Percentiles rank a stretch among this genome's conserved stretches.
Evolutionary conservation across 1,140 invertebrate species (phyloP).

Genomic region (Proctacanthus coquilletti): DNA sequence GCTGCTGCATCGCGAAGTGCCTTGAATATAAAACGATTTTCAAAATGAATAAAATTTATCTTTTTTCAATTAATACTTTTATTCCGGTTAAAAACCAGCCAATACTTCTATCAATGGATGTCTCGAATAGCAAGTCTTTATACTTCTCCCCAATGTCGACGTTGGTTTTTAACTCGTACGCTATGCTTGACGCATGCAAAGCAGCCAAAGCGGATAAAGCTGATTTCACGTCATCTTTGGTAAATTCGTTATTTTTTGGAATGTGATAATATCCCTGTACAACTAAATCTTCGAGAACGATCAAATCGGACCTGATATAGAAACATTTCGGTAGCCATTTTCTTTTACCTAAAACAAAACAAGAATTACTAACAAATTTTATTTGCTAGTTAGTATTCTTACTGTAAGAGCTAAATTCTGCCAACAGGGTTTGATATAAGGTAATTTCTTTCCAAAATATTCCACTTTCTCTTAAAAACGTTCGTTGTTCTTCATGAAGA

Average conservation of each 20-base stretch:
- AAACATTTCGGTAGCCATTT: slow-evolving; percentile 19
- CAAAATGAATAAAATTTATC: too few relatives aligned
- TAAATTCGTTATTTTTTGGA: slow-evolving; percentile 13
- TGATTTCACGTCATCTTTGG: slow-evolving; percentile 16
- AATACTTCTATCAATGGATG: slow-evolving; percentile 15
- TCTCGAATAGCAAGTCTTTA: slow-evolving; percentile 14
- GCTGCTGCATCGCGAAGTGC: not conserved
- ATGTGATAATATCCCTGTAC: slow-evolving; percentile 16
- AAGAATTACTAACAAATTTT: too few relatives aligned
- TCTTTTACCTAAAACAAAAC: slow-evolving; percentile 1
- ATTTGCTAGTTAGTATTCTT: too few relatives aligned
- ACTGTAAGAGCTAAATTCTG: too few relatives aligned
- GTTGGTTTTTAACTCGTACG: slow-evolving; percentile 9
- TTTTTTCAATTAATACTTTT: too few relatives aligned
- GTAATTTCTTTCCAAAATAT: too few relatives aligned
- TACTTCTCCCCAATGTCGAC: slow-evolving; percentile 15
- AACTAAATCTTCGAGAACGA: slow-evolving; percentile 29
- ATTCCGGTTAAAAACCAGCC: slow-evolving; percentile 21
- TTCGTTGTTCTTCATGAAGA: too few relatives aligned
- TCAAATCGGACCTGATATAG: slow-evolving; percentile 19
- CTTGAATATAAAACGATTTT: not conserved
- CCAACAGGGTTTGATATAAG: too few relatives aligned
- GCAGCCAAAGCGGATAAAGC: slow-evolving; percentile 25
- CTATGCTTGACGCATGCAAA: slow-evolving; percentile 28
- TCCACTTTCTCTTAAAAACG: too few relatives aligned